A percentile compares a stretch with the other conserved stretches of the same genome.
phyloP scores from a whole-genome alignment of 2,888 invertebrate genomes.

The Ectemnius cavifrons region DNA sequence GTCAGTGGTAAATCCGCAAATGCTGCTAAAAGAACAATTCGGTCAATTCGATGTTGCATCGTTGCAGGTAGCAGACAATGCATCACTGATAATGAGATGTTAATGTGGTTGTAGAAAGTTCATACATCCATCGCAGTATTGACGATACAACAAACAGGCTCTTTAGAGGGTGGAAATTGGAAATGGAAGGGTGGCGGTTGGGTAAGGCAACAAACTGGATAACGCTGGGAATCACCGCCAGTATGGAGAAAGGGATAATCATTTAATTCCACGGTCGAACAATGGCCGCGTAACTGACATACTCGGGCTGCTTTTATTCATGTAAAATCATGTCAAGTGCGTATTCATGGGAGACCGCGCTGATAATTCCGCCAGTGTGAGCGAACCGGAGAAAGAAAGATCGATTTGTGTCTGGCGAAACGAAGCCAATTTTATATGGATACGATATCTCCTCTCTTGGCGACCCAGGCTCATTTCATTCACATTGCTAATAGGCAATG shows the following conservation, averaged over 20 bases:
- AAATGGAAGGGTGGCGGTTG: too few species aligned
- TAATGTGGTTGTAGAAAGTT: too few species aligned
- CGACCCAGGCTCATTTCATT: background rate
- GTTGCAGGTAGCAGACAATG: too few species aligned
- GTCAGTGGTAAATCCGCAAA: too few species aligned
- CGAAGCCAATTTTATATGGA: background rate
- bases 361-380: background rate
- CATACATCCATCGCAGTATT: too few species aligned
- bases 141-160: too few species aligned
- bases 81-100: too few species aligned
- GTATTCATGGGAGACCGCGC: background rate
- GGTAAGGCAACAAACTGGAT: too few species aligned
- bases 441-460: background rate
- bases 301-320: background rate
- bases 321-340: conserved; percentile 10
- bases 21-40: too few species aligned
- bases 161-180: too few species aligned
- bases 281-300: conserved; percentile 1
- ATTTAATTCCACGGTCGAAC: background rate
- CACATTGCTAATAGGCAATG: background rate
- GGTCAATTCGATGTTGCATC: too few species aligned
- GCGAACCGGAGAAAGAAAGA: background rate
- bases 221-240: too few species aligned
- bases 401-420: conserved; percentile 3
- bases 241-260: background rate